These are phyloP conservation scores for Phalacrocorax aristotelis DNA, from an alignment of 2,113 vertebrate species.

Conservation along the genomic window DNA sequence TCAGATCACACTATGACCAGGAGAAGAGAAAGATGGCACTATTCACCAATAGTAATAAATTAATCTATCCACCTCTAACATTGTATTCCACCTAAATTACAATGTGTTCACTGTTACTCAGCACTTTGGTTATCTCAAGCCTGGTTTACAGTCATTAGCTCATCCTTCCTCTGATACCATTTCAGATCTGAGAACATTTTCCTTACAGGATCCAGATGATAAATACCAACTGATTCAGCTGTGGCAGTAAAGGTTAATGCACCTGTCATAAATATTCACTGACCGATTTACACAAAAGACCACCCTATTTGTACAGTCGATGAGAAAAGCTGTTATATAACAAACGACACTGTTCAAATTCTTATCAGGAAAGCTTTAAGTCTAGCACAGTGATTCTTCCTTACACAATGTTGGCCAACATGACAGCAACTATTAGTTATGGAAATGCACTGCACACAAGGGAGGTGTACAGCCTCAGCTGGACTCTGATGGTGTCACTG, in stretches of 20 bases:
- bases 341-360: conserved; percentile 15
- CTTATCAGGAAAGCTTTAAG: conserved; percentile 29
- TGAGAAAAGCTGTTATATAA: conserved; percentile 18
- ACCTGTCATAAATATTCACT: conserved; percentile 36
- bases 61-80: not conserved
- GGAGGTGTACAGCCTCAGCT: not conserved
- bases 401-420: not conserved
- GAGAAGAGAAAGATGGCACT: not conserved
- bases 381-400: not conserved
- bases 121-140: not conserved
- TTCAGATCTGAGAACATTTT: not conserved
- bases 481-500: not conserved
- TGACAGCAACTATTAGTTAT: not conserved
- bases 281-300: conserved; percentile 33
- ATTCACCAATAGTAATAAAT: not conserved
- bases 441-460: not conserved
- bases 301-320: conserved; percentile 13
- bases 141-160: conserved; percentile 1
- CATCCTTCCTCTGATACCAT: not conserved
- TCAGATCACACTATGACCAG: not conserved
- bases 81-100: not conserved
- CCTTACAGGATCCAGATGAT: not conserved
- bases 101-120: not conserved
- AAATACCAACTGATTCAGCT: conserved; percentile 48
- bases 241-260: conserved; percentile 38